These are phyloP conservation scores for Pterocles orientalis DNA, from an alignment of 2,113 vertebrate genomes.

Conservation along the genomic window DNA sequence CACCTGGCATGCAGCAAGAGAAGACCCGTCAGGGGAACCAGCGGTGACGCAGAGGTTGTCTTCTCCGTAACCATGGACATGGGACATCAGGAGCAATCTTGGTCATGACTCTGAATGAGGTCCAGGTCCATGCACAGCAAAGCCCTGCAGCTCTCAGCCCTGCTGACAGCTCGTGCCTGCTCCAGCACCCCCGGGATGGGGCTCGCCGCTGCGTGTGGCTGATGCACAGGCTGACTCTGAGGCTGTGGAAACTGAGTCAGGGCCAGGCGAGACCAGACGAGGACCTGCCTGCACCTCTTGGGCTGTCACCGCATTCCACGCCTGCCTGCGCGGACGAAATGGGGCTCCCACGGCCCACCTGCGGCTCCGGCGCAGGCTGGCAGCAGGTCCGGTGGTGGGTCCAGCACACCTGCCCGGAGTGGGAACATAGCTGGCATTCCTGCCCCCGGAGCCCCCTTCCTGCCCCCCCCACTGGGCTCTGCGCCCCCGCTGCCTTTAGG, in stretches of 20 bases:
- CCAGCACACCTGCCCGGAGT: conserved; percentile 17
- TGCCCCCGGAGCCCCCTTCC: conserved; percentile 22
- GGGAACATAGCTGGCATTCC: conserved; percentile 1
- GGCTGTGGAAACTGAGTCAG: background rate
- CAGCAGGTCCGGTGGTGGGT: rapidly evolving
- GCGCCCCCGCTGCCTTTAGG: background rate
- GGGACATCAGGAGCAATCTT: background rate
- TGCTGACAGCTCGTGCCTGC: background rate
- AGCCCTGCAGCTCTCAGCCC: background rate
- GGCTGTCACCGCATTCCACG: rapidly evolving
- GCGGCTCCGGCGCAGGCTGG: rapidly evolving
- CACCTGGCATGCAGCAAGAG: rapidly evolving
- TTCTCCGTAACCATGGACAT: background rate
- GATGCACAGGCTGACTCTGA: background rate
- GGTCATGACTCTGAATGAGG: background rate
- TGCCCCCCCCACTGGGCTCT: background rate
- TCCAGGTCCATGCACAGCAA: background rate
- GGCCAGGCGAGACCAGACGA: background rate
- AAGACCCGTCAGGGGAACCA: background rate
- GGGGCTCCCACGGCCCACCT: rapidly evolving
- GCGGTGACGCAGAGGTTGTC: background rate
- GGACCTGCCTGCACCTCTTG: background rate
- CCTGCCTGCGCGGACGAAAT: rapidly evolving
- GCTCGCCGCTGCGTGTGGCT: rapidly evolving
- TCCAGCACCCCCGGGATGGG: rapidly evolving